A percentile compares a stretch with the other conserved stretches of the same genome.
Conservation (phyloP, 2,797 vertebrate genomes). For the Intellagama lesueurii region DNA sequence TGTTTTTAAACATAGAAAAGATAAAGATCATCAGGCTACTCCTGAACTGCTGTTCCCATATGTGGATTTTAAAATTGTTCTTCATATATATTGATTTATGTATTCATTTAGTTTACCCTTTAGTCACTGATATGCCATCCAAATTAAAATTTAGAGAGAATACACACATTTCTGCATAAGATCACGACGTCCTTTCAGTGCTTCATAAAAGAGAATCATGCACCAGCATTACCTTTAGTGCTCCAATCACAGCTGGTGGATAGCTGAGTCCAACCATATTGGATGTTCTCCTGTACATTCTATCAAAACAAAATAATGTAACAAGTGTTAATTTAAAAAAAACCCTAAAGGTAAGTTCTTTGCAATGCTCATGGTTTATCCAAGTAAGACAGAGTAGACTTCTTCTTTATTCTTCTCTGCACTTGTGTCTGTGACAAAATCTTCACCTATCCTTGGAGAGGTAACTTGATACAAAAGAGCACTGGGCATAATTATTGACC, state of each 20-base stretch:
- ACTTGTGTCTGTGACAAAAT: neutral
- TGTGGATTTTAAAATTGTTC: neutral
- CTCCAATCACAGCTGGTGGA: conserved; percentile 89
- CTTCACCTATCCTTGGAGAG: neutral
- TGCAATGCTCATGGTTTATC: conserved; percentile 4
- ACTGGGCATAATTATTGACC: neutral
- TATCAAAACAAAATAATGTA: conserved; percentile 78
- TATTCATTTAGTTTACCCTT: conserved; percentile 16
- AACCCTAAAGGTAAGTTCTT: neutral
- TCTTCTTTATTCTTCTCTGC: rapidly evolving
- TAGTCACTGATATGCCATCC: conserved; percentile 19
- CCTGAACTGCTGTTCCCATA: conserved; percentile 22
- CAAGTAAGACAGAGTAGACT: conserved; percentile 24
- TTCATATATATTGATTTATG: too few relatives aligned
- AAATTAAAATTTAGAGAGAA: conserved; percentile 42
- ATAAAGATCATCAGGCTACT: neutral
- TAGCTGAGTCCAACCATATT: conserved; percentile 94
- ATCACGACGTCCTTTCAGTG: neutral
- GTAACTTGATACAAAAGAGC: neutral
- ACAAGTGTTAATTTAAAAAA: conserved; percentile 23
- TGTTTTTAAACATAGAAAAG: conserved; percentile 32
- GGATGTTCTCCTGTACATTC: conserved; percentile 95
- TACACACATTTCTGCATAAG: conserved; percentile 6
- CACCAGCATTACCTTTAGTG: conserved; percentile 87
- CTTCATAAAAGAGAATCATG: conserved; percentile 17